These are phyloP conservation scores for Drosophila bifasciata DNA, from an alignment of 1,140 invertebrate species.

Conservation along the genomic window DNA sequence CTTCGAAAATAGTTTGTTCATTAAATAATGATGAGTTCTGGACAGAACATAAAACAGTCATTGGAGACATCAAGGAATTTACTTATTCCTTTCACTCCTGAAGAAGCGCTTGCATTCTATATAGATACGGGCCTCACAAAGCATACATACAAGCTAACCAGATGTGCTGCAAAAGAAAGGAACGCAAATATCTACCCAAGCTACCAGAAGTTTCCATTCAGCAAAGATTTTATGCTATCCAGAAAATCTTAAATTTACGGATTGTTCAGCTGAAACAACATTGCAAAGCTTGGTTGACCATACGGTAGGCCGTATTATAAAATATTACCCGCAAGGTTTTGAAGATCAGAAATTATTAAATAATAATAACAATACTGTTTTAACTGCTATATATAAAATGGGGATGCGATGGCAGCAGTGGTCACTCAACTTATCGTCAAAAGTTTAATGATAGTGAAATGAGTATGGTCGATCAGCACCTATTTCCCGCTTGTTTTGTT, in stretches of 20 bases:
- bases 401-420: conserved; percentile 42
- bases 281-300: conserved; percentile 38
- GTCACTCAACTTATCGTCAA: no score
- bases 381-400: conserved; percentile 34
- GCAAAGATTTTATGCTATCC: conserved; percentile 25
- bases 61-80: conserved; percentile 13
- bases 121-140: no score
- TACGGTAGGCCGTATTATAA: conserved; percentile 30
- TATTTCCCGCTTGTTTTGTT: no score
- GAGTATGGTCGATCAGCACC: no score
- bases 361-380: conserved; percentile 6
- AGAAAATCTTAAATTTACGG: conserved; percentile 20
- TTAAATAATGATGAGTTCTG: conserved; percentile 18
- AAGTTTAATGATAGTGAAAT: no score
- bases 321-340: conserved; percentile 19
- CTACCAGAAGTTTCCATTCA: conserved; percentile 13
- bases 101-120: no score
- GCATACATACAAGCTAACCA: conserved; percentile 1
- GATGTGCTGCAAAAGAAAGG: conserved; percentile 13
- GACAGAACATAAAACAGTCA: no score
- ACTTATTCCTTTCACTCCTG: conserved; percentile 4
- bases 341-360: conserved; percentile 18
- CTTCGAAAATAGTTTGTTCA: conserved; percentile 19
- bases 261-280: conserved; percentile 22
- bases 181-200: conserved; percentile 18